These are phyloP conservation scores for Dissostichus mawsoni DNA, from an alignment of 2,113 vertebrate species.

Conservation along the genomic window DNA sequence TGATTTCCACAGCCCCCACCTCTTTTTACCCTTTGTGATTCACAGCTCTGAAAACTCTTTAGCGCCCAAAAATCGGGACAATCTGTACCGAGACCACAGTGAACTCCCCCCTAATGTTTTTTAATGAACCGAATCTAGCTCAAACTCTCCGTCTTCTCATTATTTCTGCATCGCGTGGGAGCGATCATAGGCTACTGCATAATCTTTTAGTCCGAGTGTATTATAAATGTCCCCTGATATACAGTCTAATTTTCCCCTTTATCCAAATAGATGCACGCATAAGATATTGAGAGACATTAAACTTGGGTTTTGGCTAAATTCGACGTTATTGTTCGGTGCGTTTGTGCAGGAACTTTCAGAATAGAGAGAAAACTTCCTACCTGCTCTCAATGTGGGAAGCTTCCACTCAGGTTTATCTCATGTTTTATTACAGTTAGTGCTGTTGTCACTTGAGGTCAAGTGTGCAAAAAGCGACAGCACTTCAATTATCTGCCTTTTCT, in stretches of 20 bases:
- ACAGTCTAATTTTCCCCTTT: conserved; percentile 21
- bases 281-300: conserved; percentile 25
- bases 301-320: conserved; percentile 9
- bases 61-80: neutral
- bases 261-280: conserved; percentile 40
- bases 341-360: neutral
- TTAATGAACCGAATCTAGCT: conserved; percentile 46
- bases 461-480: conserved; percentile 22
- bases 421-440: conserved; percentile 24
- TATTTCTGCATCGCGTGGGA: conserved; percentile 51
- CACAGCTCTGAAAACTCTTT: neutral
- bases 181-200: conserved; percentile 21
- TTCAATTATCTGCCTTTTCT: conserved; percentile 12
- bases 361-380: conserved; percentile 10
- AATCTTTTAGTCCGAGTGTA: conserved; percentile 36
- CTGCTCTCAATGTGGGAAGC: conserved; percentile 13
- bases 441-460: conserved; percentile 15
- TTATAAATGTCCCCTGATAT: conserved; percentile 49
- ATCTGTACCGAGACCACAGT: conserved; percentile 8
- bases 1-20: conserved; percentile 3
- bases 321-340: conserved; percentile 1
- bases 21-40: conserved; percentile 1
- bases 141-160: conserved; percentile 48
- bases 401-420: neutral
- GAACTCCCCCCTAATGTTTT: conserved; percentile 32